These are phyloP conservation scores for Girardinichthys multiradiatus DNA, from an alignment of 2,113 vertebrate species.

Conservation along the genomic window DNA sequence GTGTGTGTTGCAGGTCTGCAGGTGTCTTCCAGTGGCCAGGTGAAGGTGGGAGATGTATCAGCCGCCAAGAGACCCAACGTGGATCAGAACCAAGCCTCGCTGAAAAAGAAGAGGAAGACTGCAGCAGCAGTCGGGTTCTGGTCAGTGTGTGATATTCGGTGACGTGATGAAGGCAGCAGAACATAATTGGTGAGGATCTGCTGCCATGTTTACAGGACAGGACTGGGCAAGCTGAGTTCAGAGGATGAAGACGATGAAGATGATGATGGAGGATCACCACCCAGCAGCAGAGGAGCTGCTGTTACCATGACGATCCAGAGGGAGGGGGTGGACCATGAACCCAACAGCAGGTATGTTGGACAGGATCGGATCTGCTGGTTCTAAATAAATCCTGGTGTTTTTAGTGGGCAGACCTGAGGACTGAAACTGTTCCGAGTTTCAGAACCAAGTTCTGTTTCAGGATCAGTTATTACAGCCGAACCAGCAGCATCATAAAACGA, in stretches of 20 bases:
- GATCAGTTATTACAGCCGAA: no score
- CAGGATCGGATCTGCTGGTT: no score
- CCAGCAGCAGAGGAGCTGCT: conserved; percentile 32
- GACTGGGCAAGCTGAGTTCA: conserved; percentile 77
- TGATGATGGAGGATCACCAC: conserved; percentile 30
- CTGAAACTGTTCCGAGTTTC: no score
- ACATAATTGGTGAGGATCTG: background rate
- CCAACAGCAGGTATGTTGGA: conserved; percentile 37
- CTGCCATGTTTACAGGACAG: conserved; percentile 79
- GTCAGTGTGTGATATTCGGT: conserved; percentile 42
- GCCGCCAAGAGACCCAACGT: conserved; percentile 74
- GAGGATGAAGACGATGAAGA: conserved; percentile 62
- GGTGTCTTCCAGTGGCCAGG: conserved; percentile 84
- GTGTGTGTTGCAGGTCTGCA: conserved; percentile 86
- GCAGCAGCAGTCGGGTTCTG: conserved; percentile 73
- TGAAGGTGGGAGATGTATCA: conserved; percentile 63
- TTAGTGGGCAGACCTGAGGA: no score
- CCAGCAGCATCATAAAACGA: no score
- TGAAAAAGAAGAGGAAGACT: background rate
- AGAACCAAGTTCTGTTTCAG: no score
- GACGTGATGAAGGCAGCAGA: background rate
- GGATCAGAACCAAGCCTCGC: conserved; percentile 40
- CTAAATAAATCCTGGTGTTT: no score
- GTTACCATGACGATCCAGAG: background rate
- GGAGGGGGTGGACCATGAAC: conserved; percentile 4